A percentile compares a stretch with the other conserved stretches of the same genome.
phyloP scores from a whole-genome alignment of 2,888 invertebrate species.

The Ceraclea dissimilis region DNA sequence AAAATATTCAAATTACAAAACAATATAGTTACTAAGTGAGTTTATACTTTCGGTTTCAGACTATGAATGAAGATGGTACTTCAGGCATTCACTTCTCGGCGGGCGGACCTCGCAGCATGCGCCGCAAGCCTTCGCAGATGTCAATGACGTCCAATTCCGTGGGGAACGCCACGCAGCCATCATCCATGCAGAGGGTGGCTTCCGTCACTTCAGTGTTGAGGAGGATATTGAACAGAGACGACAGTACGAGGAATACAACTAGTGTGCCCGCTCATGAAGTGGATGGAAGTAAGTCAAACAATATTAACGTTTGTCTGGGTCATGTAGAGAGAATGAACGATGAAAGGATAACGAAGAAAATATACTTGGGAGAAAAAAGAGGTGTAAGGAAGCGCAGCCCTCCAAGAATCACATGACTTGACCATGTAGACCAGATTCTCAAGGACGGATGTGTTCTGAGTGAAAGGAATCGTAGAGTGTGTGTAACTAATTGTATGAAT shows the following conservation, averaged over 20 bases:
- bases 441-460: no score
- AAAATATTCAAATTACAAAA: no score
- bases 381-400: no score
- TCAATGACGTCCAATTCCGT: constrained; percentile 39
- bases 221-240: constrained; percentile 70
- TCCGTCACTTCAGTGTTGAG: constrained; percentile 74
- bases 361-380: no score
- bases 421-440: no score
- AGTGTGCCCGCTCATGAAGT: constrained; percentile 35
- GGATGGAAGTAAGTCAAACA: constrained; percentile 40
- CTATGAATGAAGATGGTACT: constrained; percentile 58
- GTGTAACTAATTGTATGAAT: no score
- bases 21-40: not conserved
- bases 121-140: constrained; percentile 41
- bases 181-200: constrained; percentile 61
- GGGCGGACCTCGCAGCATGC: constrained; percentile 44
- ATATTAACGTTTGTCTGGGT: no score
- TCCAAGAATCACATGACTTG: no score
- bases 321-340: no score
- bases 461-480: no score
- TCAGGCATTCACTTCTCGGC: constrained; percentile 71
- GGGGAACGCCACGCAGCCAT: constrained; percentile 29
- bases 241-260: constrained; percentile 42
- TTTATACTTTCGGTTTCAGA: constrained; percentile 3
- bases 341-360: no score